Evolutionary conservation across 2,113 vertebrate species (phyloP).

Genomic region (Apaloderma vittatum): DNA sequence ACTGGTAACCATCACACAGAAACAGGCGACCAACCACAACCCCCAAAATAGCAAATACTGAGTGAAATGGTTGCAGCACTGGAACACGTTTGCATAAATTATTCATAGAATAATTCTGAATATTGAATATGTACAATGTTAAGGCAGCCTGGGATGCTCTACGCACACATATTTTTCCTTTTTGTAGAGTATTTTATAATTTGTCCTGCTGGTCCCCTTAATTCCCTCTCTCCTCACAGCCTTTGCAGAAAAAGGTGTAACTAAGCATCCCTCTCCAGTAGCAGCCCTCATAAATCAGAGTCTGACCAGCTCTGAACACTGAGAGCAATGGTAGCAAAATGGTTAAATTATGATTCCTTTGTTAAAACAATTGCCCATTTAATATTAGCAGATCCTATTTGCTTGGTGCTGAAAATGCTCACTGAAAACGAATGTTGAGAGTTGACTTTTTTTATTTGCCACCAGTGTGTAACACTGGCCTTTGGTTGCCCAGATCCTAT

Average conservation of each 20-base stretch:
- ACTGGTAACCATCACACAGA: background rate
- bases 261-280: background rate
- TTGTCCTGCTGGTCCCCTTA: background rate
- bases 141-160: background rate
- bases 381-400: background rate
- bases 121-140: background rate
- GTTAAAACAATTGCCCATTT: background rate
- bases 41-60: background rate
- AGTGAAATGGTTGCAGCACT: background rate
- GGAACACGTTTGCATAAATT: conserved; percentile 36
- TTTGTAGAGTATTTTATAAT: background rate
- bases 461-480: background rate
- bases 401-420: background rate
- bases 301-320: background rate
- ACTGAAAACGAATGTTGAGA: background rate
- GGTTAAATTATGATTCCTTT: background rate
- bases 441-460: background rate
- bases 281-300: background rate
- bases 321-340: background rate
- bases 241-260: background rate
- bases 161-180: background rate
- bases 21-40: background rate
- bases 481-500: background rate
- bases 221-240: background rate
- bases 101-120: conserved; percentile 39